Percentiles rank a stretch among this genome's conserved stretches.
These are phyloP conservation scores for Muscicapa adusta DNA, from an alignment of 2,113 vertebrate species.

Conservation along the genomic window DNA sequence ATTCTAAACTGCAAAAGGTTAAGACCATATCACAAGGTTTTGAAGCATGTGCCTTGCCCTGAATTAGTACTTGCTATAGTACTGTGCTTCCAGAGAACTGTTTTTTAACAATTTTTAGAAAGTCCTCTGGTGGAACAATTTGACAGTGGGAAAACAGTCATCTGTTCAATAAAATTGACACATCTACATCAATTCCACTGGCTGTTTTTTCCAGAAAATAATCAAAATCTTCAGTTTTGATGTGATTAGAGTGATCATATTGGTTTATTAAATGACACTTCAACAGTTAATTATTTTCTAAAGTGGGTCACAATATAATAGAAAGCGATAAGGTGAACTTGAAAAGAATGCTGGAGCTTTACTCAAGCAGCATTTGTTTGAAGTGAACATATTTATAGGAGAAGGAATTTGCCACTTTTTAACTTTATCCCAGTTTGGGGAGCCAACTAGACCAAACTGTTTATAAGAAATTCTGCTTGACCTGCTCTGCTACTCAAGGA, in stretches of 20 bases:
- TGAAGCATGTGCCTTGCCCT: neutral
- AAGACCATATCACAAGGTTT: neutral
- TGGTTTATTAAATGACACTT: neutral
- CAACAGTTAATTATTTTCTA: neutral
- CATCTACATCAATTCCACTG: neutral
- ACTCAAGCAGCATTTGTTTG: neutral
- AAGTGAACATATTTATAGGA: neutral
- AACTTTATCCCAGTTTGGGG: neutral
- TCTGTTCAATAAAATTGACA: neutral
- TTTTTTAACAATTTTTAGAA: neutral
- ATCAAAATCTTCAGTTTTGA: neutral
- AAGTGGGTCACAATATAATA: neutral
- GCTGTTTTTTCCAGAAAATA: neutral
- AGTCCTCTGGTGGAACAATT: neutral
- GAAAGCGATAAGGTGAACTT: neutral
- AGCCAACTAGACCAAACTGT: neutral
- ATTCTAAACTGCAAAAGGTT: neutral
- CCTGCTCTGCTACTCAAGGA: constrained; percentile 25
- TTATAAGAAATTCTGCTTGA: neutral
- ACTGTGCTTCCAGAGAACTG: neutral
- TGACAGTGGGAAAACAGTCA: neutral
- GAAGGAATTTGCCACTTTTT: neutral
- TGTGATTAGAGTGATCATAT: neutral
- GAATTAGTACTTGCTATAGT: neutral
- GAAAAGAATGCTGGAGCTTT: neutral